Percentiles rank a stretch among this genome's conserved stretches.
These are phyloP conservation scores for Nowickia ferox DNA, from an alignment of 2,888 invertebrate genomes.

Conservation along the genomic window DNA sequence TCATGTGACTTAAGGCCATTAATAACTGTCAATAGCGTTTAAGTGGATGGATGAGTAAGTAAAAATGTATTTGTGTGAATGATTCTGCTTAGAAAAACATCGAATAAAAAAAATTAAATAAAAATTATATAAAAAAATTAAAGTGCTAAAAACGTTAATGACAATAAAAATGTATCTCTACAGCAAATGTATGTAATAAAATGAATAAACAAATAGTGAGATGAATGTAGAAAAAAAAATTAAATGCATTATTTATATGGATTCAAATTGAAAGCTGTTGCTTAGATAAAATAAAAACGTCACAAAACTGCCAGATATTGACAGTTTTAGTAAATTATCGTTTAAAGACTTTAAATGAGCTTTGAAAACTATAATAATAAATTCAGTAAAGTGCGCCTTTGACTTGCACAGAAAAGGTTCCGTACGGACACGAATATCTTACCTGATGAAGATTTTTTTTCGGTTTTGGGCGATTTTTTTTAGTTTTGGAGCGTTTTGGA, in stretches of 20 bases:
- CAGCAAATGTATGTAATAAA: not conserved
- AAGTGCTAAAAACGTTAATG: not conserved
- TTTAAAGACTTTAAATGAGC: constrained; percentile 15
- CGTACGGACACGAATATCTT: too few species aligned
- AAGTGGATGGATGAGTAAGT: constrained; percentile 1
- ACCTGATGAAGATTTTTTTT: too few species aligned
- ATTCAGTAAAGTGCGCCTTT: too few species aligned
- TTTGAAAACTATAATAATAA: not conserved
- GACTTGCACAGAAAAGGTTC: too few species aligned
- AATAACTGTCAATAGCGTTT: constrained; percentile 44
- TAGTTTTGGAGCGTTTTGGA: too few species aligned
- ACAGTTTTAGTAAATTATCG: constrained; percentile 16
- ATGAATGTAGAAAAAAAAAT: not conserved
- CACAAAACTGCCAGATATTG: constrained; percentile 3
- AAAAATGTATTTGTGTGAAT: not conserved
- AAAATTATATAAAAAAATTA: constrained; percentile 2
- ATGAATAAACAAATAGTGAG: not conserved
- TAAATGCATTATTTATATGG: constrained; percentile 43
- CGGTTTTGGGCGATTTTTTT: too few species aligned
- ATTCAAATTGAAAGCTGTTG: constrained; percentile 3
- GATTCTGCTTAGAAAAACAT: constrained; percentile 5
- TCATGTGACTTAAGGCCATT: constrained; percentile 28
- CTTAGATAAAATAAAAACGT: not conserved
- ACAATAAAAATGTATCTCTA: not conserved
- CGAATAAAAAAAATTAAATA: constrained; percentile 2